Base-by-base conservation (phyloP, 1,140 invertebrate species). In the Microplitis demolitor region DNA sequence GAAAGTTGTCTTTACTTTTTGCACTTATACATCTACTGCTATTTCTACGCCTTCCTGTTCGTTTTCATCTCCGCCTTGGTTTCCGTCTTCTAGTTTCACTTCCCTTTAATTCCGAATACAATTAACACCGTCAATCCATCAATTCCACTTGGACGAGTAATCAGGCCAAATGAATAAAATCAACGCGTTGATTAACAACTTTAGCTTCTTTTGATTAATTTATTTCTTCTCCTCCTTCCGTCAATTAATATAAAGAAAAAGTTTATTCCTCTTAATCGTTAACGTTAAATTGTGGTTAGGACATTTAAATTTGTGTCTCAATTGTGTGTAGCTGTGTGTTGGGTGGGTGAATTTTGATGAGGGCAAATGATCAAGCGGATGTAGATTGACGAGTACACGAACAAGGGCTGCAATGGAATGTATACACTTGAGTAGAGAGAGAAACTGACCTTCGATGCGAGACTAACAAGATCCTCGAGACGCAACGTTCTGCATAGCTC, bases 381-480 rank as follows among this genome's bases (percentile, higher is more conserved):
- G 39, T 45, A 45, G 39, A 45, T 45, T 45, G 39, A 45, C 39
- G 39, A 45, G 39, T 45, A 45, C 8, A 45, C 39, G 39, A 45
- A 45, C 39, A 9, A 45, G 8, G 39, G 39, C 39, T 45, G 39
- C 39, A 45, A 45, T 6, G 39, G 39, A 45, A 45, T 45, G 24
- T 24, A 45, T 45, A 45, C 39, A 45, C 39, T 11, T 11, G n/a
- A n/a, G 14, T 4, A 67, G n/a, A 50, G 37, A 51, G 71, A 56
- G 56, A 71, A 69, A 33, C 69, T 71, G 62, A 66, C 13, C 76
- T 50, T 13, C 53, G 60, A 33, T 31, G 66, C 73, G 70, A 78
- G 71, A 80, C 74, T 81, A 81, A 80, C 80, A 75, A 82, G 77
- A 74, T 77, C 71, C 79, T 80, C 75, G 76, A 80, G 80, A 80